Conservation (phyloP, 2,888 invertebrate species). For the Synanthedon tipuliformis region DNA sequence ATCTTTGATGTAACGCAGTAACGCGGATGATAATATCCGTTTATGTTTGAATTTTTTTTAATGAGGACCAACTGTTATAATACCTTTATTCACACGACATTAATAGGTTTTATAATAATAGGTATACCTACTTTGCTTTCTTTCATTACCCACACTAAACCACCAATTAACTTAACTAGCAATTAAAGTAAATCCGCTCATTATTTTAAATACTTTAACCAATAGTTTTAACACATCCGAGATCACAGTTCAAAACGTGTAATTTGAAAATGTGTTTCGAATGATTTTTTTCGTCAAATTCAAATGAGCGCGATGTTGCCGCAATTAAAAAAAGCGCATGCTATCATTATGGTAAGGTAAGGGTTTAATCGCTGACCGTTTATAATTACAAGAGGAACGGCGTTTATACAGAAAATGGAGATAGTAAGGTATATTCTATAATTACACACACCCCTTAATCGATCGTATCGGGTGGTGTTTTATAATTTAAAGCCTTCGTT, state of each 20-base stretch:
- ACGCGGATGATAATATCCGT: too few relatives aligned
- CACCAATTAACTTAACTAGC: not conserved
- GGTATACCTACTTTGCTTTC: too few relatives aligned
- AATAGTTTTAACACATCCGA: not conserved
- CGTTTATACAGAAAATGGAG: constrained; percentile 24
- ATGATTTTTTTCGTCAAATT: constrained; percentile 4
- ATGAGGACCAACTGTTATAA: too few relatives aligned
- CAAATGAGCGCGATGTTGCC: constrained; percentile 14
- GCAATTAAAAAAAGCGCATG: constrained; percentile 43
- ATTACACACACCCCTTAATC: constrained; percentile 25
- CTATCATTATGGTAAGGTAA: constrained; percentile 38
- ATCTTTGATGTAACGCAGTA: too few relatives aligned
- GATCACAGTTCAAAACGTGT: not conserved
- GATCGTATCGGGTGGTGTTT: constrained; percentile 14
- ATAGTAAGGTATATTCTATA: constrained; percentile 21
- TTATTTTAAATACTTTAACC: too few relatives aligned
- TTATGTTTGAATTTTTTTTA: too few relatives aligned
- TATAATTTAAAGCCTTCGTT: constrained; percentile 1
- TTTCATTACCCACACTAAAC: not conserved
- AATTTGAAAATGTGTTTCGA: not conserved
- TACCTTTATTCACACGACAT: too few relatives aligned
- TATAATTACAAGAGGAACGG: constrained; percentile 35
- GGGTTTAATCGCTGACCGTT: constrained; percentile 29
- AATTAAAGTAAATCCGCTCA: too few relatives aligned
- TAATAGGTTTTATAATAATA: too few relatives aligned